phyloP scores from a whole-genome alignment of 1,140 invertebrate species.

The Cheumatopsyche charites region DNA sequence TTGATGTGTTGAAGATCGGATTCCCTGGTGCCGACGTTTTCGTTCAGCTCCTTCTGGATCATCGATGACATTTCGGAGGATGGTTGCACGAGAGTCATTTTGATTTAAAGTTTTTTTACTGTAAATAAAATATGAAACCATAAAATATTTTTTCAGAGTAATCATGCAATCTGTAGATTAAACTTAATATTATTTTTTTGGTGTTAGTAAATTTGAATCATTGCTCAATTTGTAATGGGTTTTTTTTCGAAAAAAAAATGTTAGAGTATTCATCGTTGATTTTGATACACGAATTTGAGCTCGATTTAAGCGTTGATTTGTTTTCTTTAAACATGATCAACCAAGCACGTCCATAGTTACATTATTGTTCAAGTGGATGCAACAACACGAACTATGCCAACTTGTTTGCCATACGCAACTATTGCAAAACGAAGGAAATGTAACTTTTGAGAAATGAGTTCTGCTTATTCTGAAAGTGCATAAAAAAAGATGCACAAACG shows the following conservation, averaged over 20 bases:
- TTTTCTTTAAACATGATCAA: not conserved
- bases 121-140: not conserved
- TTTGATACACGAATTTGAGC: no score
- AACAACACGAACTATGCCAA: not conserved
- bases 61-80: conserved; percentile 72
- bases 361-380: not conserved
- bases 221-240: no score
- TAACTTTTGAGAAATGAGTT: not conserved
- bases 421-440: conserved; percentile 1
- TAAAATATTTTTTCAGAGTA: no score
- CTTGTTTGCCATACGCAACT: conserved; percentile 1
- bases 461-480: no score
- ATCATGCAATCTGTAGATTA: no score
- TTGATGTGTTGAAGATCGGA: conserved; percentile 72
- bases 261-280: no score
- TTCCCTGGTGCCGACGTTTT: conserved; percentile 69
- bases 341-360: conserved; percentile 1
- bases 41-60: conserved; percentile 79
- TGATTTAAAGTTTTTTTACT: conserved; percentile 41
- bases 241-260: no score
- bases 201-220: no score
- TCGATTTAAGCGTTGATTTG: no score
- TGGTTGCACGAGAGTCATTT: conserved; percentile 77
- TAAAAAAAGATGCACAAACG: no score
- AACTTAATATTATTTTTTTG: no score